phyloP scores from a whole-genome alignment of 2,113 vertebrate genomes.

The Pantherophis guttatus region DNA sequence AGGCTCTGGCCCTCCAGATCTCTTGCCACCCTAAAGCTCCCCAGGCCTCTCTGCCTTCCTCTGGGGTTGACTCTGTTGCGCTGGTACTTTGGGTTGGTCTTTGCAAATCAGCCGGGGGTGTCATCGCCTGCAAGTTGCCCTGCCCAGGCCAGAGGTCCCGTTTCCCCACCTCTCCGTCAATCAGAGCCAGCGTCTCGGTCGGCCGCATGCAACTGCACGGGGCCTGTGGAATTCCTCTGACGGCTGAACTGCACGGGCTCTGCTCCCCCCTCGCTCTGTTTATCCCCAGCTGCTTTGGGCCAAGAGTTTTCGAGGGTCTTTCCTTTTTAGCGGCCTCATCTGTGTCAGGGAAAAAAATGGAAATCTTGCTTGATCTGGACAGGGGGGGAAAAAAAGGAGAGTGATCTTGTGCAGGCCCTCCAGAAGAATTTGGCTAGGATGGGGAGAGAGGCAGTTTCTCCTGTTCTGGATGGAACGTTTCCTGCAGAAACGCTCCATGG shows the following conservation, averaged over 20 bases:
- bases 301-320: neutral
- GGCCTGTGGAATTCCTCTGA: neutral
- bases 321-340: neutral
- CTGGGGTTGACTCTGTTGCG: no score
- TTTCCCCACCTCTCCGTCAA: neutral
- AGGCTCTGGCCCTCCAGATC: neutral
- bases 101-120: neutral
- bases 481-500: neutral
- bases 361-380: neutral
- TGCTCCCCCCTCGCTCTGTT: neutral
- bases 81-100: neutral
- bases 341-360: no score
- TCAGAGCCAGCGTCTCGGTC: neutral
- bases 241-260: neutral
- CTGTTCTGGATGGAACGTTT: neutral
- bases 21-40: no score
- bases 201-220: accelerated
- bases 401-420: neutral
- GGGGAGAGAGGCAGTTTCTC: neutral
- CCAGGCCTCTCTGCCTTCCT: no score
- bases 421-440: neutral
- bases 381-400: no score
- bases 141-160: neutral
- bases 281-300: neutral
- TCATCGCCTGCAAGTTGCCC: no score